Percentiles rank a stretch among this genome's conserved stretches.
Evolutionary conservation across 2,888 invertebrate genomes (phyloP).

Genomic region (Eledone cirrhosa): DNA sequence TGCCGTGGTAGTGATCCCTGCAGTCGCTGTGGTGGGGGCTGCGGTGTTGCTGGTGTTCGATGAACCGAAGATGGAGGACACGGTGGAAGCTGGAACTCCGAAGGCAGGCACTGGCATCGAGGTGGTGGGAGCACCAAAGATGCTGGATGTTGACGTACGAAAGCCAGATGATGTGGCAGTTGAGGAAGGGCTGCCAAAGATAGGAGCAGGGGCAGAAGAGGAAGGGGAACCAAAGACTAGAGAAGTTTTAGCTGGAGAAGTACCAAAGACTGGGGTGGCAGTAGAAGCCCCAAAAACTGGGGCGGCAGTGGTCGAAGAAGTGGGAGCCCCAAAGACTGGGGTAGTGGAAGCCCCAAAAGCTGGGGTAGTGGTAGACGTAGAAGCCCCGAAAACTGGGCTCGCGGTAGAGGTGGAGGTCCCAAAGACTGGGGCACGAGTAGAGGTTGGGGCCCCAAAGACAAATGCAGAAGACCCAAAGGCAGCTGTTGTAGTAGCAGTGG

Average conservation of each 20-base stretch:
- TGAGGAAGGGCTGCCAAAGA: conserved; percentile 27
- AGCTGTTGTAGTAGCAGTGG: background rate
- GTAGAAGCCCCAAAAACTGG: background rate
- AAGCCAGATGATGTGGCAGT: conserved; percentile 21
- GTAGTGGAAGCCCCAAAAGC: conserved; percentile 36
- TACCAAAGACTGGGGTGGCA: background rate
- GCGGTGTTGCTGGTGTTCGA: background rate
- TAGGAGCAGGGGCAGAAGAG: background rate
- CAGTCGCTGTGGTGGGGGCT: background rate
- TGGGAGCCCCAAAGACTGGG: background rate
- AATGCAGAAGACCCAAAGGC: conserved; percentile 5
- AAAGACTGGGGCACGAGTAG: conserved; percentile 31
- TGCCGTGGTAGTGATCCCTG: conserved; percentile 1
- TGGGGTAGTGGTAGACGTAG: conserved; percentile 30
- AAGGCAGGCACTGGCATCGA: background rate
- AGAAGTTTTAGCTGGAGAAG: conserved; percentile 23
- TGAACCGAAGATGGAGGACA: background rate
- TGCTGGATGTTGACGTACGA: conserved; percentile 1
- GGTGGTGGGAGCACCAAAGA: conserved; percentile 10
- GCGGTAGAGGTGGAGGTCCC: conserved; percentile 29
- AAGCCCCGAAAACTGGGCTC: conserved; percentile 33
- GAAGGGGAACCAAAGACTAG: conserved; percentile 33
- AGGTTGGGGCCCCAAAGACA: conserved; percentile 32
- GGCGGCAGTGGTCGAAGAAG: background rate
- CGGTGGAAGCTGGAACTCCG: background rate